Base-by-base conservation (phyloP, 2,113 vertebrate genomes). In the Cacatua alba region DNA sequence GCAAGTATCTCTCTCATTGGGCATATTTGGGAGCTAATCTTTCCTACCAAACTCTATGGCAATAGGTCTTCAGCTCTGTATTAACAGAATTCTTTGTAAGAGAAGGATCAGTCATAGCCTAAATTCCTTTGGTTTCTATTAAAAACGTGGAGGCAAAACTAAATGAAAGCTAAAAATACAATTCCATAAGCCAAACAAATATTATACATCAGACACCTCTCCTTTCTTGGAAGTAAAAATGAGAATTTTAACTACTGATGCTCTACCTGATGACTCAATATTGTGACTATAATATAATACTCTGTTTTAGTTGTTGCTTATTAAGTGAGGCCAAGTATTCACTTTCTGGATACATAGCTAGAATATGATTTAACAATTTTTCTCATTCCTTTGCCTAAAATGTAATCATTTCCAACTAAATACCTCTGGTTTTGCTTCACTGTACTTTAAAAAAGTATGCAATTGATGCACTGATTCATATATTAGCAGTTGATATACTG, bases 51-150 rank as follows among this genome's bases (percentile, higher is more conserved):
- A 81, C 51, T 69, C 63, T 65, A 9, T 64, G 64, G 17, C 0
- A 0, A 86, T 5, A 88, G 28, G 35, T 37, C 71, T 53, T 41
- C 19, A 80, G 49, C 35, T 76, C 52, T 24, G 39, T 1, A 64
- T 82, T 86, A 91, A 57, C 68, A 31, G 55, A 91, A 91, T 91
- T 92, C 86, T 92, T 94, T 86, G 81, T 75, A 8, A 41, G 72
- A 44, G 43, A 90, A 93, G 88, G 72, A 59, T 90, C 79, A 68
- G 51, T 17, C 77, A 2, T 60, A 60, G 81, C 26, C 43, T 31
- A 71, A 88, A 88, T 78, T 90, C 15, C 86, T 84, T 96, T 90
- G 86, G 86, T 83, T 96, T 77, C 65, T 55, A 52, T 82, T 92
- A 91, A 84, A 96, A 91, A 81, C 26, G 9, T 0, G 14, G 49